Percentiles rank a stretch among this genome's conserved stretches.
Evolutionary conservation across 2,113 vertebrate species (phyloP).

Genomic region (Platysternon megacephalum): DNA sequence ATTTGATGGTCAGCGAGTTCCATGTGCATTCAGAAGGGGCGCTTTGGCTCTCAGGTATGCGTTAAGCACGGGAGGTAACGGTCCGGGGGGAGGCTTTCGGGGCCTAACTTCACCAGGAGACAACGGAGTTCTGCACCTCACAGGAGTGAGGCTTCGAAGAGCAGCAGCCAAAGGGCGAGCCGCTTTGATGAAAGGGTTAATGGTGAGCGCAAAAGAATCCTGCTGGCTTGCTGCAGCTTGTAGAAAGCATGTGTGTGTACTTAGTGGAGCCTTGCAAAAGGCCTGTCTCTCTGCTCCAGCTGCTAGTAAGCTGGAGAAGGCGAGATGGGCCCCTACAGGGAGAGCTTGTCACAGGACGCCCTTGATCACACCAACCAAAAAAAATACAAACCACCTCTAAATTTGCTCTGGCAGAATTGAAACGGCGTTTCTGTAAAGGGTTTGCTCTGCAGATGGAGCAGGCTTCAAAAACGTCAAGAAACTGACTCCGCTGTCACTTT

Average conservation of each 20-base stretch:
- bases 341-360: background rate
- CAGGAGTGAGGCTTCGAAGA: background rate
- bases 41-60: background rate
- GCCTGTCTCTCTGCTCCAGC: fast-evolving
- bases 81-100: no score
- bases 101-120: background rate
- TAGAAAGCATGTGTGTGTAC: background rate
- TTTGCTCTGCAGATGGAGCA: background rate
- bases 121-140: no score
- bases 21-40: background rate
- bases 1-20: background rate
- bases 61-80: background rate
- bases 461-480: background rate
- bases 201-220: background rate
- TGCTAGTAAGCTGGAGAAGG: background rate
- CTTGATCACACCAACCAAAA: background rate
- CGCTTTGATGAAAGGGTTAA: background rate
- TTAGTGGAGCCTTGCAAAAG: background rate
- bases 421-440: background rate
- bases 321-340: no score
- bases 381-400: fast-evolving
- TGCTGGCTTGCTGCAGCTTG: background rate
- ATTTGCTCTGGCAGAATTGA: background rate
- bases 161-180: no score
- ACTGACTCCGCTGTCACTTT: background rate